A percentile compares a stretch with the other conserved stretches of the same genome.
These are phyloP conservation scores for Leptinotarsa texana DNA, from an alignment of 1,140 invertebrate genomes.

Conservation along the genomic window DNA sequence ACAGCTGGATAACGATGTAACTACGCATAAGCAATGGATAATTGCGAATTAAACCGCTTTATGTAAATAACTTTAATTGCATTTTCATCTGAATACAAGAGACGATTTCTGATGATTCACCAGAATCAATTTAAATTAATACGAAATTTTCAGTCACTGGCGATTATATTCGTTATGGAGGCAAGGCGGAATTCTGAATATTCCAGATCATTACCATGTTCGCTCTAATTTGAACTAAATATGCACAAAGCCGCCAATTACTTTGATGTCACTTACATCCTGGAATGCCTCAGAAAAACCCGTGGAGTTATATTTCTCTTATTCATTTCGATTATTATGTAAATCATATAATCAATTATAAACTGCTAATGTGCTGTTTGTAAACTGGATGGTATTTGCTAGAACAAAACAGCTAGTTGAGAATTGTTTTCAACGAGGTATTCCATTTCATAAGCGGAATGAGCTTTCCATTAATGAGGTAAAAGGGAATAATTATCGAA, in stretches of 20 bases:
- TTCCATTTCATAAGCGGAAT: too few relatives aligned
- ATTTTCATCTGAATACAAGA: conserved; percentile 37
- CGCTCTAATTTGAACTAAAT: conserved; percentile 17
- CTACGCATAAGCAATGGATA: conserved; percentile 35
- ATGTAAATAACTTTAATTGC: conserved; percentile 40
- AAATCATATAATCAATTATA: too few relatives aligned
- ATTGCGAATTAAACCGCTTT: conserved; percentile 43
- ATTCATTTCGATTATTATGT: too few relatives aligned
- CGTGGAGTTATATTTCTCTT: too few relatives aligned
- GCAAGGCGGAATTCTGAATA: conserved; percentile 2
- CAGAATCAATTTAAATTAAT: conserved; percentile 24
- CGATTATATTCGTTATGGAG: conserved; percentile 13
- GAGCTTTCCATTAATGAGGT: too few relatives aligned
- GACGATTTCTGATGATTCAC: conserved; percentile 37
- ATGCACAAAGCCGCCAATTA: conserved; percentile 16
- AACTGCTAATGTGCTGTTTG: too few relatives aligned
- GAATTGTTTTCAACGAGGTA: too few relatives aligned
- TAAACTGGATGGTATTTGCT: too few relatives aligned
- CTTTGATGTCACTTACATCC: conserved; percentile 11
- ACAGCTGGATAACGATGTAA: conserved; percentile 38
- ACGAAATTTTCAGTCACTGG: conserved; percentile 21
- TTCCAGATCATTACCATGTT: conserved; percentile 18
- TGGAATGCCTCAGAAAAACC: background rate
- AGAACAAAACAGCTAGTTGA: too few relatives aligned
- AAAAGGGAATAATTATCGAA: too few relatives aligned